Evolutionary conservation across 2,797 vertebrate genomes (phyloP), one percentile per base, ranked within the genome.

Genomic region (Micrastur ruficollis): DNA sequence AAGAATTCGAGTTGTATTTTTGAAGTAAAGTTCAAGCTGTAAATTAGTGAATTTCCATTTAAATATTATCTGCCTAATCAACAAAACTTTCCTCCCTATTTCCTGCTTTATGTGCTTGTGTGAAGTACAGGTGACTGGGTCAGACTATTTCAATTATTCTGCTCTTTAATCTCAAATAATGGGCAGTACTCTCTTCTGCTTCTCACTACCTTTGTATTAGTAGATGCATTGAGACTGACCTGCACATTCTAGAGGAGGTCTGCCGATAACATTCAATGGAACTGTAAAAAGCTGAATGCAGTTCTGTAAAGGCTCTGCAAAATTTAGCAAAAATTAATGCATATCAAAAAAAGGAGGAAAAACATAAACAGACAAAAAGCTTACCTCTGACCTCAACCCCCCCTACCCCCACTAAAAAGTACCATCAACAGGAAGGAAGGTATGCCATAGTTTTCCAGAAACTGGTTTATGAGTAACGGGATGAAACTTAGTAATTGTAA

Each of bases 81-180:
- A 15, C 40, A 15, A 21, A 50, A 32, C 27, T 86, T 67, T 62
- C n/a, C 14, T 89, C n/a, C 27, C 16, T 65, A 5, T 42, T 81
- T 93, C 25, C 70, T 92, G 53, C 61, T 88, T 67, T 62, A 8
- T 75, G 38, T 85, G 36, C 74, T 70, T 73, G 27, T 86, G 34
- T 67, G 42, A 81, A 58, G 42, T 58, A 56, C 62, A 81, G 49
- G 25, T 78, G 73, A 63, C 29, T 78, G 34, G 36, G 26, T 86
- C 66, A 95, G 62, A 75, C 62, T 89, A 6, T 86, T 94, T 75
- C 49, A 81, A 34, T 85, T 96, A 80, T 89, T 89, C 74, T 93
- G 22, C 66, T 87, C 22, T 89, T 75, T 79, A 89, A 49, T 94
- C 71, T 91, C 47, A 80, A 85, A 56, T 67, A 86, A 71, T 16